Evolutionary conservation across 2,113 vertebrate genomes (phyloP).

Genomic region (Rafetus swinhoei): DNA sequence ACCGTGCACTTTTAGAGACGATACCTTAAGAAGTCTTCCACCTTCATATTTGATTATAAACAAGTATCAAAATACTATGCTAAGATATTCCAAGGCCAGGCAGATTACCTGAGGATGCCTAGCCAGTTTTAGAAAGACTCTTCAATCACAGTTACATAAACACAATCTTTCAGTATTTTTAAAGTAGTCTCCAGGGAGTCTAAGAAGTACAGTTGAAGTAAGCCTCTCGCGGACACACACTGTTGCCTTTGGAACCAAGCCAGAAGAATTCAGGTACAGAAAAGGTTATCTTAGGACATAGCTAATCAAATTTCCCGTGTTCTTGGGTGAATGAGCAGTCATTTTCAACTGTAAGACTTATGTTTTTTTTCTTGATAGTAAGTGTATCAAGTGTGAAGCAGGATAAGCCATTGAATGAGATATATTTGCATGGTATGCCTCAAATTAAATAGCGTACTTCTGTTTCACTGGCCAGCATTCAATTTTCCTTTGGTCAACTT

Average conservation of each 20-base stretch:
- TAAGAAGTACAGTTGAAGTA: rapidly evolving
- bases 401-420: not conserved
- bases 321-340: not conserved
- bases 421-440: not conserved
- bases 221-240: not conserved
- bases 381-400: not conserved
- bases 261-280: not conserved
- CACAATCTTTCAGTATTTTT: not conserved
- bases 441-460: not conserved
- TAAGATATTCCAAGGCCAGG: not conserved
- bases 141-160: too few relatives aligned
- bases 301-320: not conserved
- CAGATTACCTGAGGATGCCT: not conserved
- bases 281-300: not conserved
- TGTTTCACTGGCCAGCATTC: not conserved
- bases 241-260: not conserved
- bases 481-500: not conserved
- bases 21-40: rapidly evolving
- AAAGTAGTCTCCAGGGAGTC: not conserved
- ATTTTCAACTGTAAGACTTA: not conserved
- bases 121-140: rapidly evolving
- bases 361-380: not conserved
- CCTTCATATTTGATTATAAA: not conserved
- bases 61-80: not conserved
- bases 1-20: not conserved